Base-by-base conservation (phyloP, 2,797 vertebrate genomes). In the Rhyacichthys aspro region DNA sequence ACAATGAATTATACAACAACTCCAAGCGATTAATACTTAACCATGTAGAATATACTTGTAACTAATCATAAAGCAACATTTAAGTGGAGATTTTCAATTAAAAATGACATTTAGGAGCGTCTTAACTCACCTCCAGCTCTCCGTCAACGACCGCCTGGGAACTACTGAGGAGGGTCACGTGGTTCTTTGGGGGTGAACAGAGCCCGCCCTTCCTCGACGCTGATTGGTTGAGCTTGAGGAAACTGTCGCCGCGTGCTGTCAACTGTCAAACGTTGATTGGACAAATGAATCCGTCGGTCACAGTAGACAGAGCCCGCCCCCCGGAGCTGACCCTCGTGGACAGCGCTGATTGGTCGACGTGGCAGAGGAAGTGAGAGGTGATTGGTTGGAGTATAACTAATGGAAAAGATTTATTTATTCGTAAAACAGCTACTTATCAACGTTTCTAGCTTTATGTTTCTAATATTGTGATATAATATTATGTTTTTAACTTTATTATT, bases 271-370 rank as follows among this genome's bases (percentile, higher is more conserved):
- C 3, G 52, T 3, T 68, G 63, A 91, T 92, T 91, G 91, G 78
- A 8, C 7, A 12, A 14, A 2, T 1, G 1, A 7, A 54, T 16
- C 45, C 48, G 59, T 78, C 76, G 1, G 43, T 81, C 61, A 38
- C 1, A 11, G 5, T 5, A 6, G 19, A 11, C 10, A 11, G 58
- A 3, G 42, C 48, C 85, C 86, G 50, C 89, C 87, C 72, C 76
- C 63, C 36, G 44, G 59, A 86, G 68, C 86, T 83, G 84, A 79
- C 90, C 82, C 83, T 92, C 93, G 93, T 94, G 93, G 93, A 94
- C 88, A 74, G 88, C 86, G 36, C 1, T 81, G 85, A 92, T 93
- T 93, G 89, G 93, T 37, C 66, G 3, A 63, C 18, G 43, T 3
- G 36, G 6, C 44, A 59, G 33, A 17, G 87, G 87, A 89, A 84